phyloP scores from a whole-genome alignment of 2,888 invertebrate genomes.

The Myathropa florea region DNA sequence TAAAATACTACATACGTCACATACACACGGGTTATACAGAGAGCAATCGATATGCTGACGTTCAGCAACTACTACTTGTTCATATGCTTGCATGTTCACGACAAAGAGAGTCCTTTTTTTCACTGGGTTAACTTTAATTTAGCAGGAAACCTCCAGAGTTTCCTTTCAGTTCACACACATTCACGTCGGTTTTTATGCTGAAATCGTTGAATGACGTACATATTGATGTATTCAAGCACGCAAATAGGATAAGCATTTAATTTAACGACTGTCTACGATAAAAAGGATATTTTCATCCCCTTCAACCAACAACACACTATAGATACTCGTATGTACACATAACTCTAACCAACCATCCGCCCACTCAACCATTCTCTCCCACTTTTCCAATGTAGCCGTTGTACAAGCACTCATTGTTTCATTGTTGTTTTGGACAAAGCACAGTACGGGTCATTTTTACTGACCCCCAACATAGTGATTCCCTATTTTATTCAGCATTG shows the following conservation, averaged over 20 bases:
- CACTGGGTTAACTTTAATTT: constrained; percentile 5
- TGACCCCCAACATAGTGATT: constrained; percentile 6
- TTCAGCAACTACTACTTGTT: not conserved
- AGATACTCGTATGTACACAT: not conserved
- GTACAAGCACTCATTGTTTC: not conserved
- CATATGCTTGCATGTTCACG: not conserved
- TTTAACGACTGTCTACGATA: constrained; percentile 40
- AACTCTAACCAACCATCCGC: constrained; percentile 8
- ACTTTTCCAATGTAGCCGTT: constrained; percentile 1
- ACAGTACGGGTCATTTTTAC: constrained; percentile 41
- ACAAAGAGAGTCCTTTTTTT: not conserved
- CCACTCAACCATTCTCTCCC: not conserved
- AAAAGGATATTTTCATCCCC: constrained; percentile 43
- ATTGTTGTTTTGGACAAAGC: constrained; percentile 39
- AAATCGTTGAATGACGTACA: constrained; percentile 28
- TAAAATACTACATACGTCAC: not conserved
- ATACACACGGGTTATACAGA: not conserved
- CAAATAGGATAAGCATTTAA: constrained; percentile 47
- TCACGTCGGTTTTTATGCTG: constrained; percentile 4
- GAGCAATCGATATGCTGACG: constrained; percentile 21
- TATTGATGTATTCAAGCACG: constrained; percentile 8
- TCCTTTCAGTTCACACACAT: not conserved
- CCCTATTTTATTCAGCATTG: not conserved
- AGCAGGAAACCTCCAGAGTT: not conserved
- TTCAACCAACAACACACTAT: not conserved